A percentile compares a stretch with the other conserved stretches of the same genome.
These are phyloP conservation scores for Stratiolaelaps scimitus DNA, from an alignment of 1,140 invertebrate species.

Conservation along the genomic window DNA sequence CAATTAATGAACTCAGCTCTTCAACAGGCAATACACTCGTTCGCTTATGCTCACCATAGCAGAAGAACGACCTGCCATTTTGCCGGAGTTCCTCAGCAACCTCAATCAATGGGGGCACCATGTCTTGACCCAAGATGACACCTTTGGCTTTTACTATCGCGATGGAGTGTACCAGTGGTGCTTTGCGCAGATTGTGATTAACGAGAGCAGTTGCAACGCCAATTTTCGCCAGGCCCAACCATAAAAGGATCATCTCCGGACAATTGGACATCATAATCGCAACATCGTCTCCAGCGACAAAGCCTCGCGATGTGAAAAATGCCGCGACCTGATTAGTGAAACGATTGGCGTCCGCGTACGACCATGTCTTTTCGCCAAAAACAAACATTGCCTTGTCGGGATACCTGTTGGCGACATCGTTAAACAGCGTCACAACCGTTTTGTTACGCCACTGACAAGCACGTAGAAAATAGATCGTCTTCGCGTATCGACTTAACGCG, in stretches of 20 bases:
- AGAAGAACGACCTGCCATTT: not conserved
- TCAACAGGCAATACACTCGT: not conserved
- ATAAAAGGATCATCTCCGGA: conserved; percentile 63
- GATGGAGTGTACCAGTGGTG: not conserved
- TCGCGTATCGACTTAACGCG: not conserved
- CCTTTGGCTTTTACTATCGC: conserved; percentile 5
- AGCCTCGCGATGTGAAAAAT: conserved; percentile 32
- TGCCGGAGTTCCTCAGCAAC: not conserved
- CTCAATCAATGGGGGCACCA: not conserved
- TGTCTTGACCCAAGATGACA: not conserved
- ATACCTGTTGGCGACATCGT: not conserved
- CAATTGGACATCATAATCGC: conserved; percentile 67
- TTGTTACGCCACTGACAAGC: not conserved
- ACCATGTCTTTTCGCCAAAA: conserved; percentile 1
- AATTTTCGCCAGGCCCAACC: conserved; percentile 54
- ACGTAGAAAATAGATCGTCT: not conserved
- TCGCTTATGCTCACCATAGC: not conserved
- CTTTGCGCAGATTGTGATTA: not conserved
- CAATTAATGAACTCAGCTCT: not conserved
- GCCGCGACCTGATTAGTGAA: not conserved
- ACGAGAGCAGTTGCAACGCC: conserved; percentile 58
- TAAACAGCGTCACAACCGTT: not conserved
- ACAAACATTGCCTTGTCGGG: conserved; percentile 3
- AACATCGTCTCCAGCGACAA: conserved; percentile 60
- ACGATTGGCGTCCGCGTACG: not conserved